Base-by-base conservation (phyloP, 2,797 vertebrate species). In the Leucoraja ocellata region DNA sequence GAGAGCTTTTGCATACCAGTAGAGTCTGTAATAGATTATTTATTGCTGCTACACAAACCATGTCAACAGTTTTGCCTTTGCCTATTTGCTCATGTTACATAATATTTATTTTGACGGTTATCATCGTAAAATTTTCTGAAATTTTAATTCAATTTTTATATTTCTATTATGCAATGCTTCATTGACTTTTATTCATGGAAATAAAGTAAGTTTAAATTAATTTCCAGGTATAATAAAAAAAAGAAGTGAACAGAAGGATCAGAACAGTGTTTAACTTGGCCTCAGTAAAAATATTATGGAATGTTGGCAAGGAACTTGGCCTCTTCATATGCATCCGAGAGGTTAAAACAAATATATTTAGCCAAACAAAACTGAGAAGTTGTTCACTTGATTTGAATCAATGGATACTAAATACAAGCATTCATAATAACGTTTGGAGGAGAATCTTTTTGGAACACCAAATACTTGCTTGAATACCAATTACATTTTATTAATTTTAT, bases 41-140 rank as follows among this genome's bases (percentile, higher is more conserved):
- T 88, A 88, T 88, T 88, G 63, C 63, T 68, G 14, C n/a, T 68
- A 88, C 63, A 36, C 84, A 68, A 88, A 88, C n/a, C 7, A 88
- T 68, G n/a, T 68, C 84, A 86, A 86, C 32, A 88, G 21, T 9
- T 10, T 36, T 88, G 16, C 32, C 61, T 88, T 88, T 36, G 16
- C 65, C 16, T 36, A 46, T 68, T 68, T 88, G n/a, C 61, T 36
- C 36, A 32, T 88, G 63, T n/a, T 21, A 2, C 84, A 68, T 68
- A 88, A 88, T n/a, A 6, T 88, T 65, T 88, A 88, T 36, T 88
- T 88, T 88, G 84, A 88, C 84, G 18, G 61, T 88, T 65, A 68
- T 11, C 28, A 63, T 88, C 32, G 5, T 32, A 88, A n/a, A 65
- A 32, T 86, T 5, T 32, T 65, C 28, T 65, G 83, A 88, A 65